Conservation (phyloP, 1,140 invertebrate species). For the Asobara japonica region DNA sequence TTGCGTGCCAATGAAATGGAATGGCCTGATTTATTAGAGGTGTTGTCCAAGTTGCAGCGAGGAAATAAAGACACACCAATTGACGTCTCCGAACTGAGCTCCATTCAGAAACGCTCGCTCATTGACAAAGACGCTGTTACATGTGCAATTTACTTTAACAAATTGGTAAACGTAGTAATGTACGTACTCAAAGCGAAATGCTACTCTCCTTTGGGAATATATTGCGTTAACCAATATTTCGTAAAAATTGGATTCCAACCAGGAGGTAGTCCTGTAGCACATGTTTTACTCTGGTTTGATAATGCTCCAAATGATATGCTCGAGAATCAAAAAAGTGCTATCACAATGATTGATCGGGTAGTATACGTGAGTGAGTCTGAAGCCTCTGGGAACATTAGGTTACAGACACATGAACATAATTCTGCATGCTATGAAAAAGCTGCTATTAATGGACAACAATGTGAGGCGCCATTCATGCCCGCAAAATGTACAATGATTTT, state of each 20-base stretch:
- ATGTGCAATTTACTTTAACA: conserved; percentile 60
- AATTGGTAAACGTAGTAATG: conserved; percentile 48
- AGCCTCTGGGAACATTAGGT: conserved; percentile 44
- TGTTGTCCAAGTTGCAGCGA: conserved; percentile 53
- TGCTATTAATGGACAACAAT: conserved; percentile 37
- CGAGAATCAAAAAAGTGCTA: conserved; percentile 23
- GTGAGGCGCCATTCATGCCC: conserved; percentile 50
- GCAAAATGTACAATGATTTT: conserved; percentile 38
- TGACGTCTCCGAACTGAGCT: background rate
- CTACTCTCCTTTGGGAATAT: conserved; percentile 43
- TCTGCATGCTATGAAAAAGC: conserved; percentile 45
- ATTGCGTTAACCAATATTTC: conserved; percentile 47
- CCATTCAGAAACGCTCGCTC: no score
- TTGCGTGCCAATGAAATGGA: conserved; percentile 50
- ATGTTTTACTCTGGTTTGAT: conserved; percentile 51
- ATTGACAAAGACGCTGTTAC: conserved; percentile 56
- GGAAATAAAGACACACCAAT: conserved; percentile 42
- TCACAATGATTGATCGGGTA: conserved; percentile 32
- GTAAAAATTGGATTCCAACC: conserved; percentile 56
- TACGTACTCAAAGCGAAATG: conserved; percentile 36
- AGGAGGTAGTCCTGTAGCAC: conserved; percentile 53
- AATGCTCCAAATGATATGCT: conserved; percentile 48
- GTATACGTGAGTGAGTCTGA: conserved; percentile 39
- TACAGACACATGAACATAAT: conserved; percentile 40
- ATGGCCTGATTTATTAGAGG: conserved; percentile 54